Conservation (phyloP, 2,888 invertebrate genomes). For the Thelaira solivaga region DNA sequence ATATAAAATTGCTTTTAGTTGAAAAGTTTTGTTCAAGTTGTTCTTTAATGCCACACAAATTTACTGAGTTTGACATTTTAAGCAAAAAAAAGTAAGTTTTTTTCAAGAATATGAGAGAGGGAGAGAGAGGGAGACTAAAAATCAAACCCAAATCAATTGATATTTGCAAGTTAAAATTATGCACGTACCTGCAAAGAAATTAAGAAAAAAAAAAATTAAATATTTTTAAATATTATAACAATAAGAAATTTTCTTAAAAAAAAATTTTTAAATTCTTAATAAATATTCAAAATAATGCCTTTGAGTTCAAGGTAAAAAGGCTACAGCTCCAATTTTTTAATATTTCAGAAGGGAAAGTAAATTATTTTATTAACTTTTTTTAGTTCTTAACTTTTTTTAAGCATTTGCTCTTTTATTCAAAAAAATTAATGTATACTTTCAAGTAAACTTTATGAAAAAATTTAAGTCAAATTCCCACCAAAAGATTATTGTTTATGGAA, state of each 20-base stretch:
- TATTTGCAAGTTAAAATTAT: conserved; percentile 21
- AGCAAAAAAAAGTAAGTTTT: conserved; percentile 1
- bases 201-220: conserved; percentile 16
- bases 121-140: too few relatives aligned
- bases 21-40: neutral
- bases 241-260: neutral
- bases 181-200: conserved; percentile 53
- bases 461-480: too few relatives aligned
- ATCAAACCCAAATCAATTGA: conserved; percentile 7
- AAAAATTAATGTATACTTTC: too few relatives aligned
- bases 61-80: conserved; percentile 54
- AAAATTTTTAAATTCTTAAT: neutral
- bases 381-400: too few relatives aligned
- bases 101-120: too few relatives aligned
- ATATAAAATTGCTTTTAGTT: neutral
- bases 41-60: conserved; percentile 47
- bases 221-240: conserved; percentile 1
- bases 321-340: too few relatives aligned
- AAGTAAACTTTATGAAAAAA: too few relatives aligned
- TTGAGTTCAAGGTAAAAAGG: too few relatives aligned
- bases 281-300: neutral
- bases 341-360: too few relatives aligned
- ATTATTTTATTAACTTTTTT: too few relatives aligned
- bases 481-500: too few relatives aligned
- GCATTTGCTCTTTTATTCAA: too few relatives aligned